Evolutionary conservation across 2,797 vertebrate species (phyloP).

Genomic region (Molossus alvarezi): DNA sequence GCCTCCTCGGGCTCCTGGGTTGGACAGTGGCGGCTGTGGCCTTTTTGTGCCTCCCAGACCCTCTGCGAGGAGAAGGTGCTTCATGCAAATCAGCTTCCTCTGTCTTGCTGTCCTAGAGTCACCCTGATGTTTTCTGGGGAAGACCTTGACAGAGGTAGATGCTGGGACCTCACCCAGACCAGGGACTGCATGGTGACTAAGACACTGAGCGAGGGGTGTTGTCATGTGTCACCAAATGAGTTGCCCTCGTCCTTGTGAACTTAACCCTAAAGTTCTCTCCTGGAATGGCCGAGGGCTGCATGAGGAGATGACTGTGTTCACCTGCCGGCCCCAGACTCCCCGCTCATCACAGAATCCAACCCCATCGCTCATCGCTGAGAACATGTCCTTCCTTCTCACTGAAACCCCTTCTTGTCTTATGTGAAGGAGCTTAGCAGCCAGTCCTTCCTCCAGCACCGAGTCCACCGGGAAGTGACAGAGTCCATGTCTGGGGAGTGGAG

Average conservation of each 20-base stretch:
- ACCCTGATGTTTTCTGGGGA: neutral
- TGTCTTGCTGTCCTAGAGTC: neutral
- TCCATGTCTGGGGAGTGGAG: fast-evolving
- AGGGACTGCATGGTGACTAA: fast-evolving
- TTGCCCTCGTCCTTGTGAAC: neutral
- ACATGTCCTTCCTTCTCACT: neutral
- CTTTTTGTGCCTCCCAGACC: neutral
- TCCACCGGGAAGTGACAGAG: neutral
- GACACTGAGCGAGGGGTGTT: fast-evolving
- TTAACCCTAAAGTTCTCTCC: neutral
- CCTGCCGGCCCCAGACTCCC: no score
- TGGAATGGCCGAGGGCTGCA: no score
- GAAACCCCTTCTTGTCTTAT: no score
- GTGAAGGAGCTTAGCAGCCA: fast-evolving
- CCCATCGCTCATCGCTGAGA: no score
- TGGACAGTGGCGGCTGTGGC: no score
- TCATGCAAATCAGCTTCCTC: neutral
- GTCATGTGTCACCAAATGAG: neutral
- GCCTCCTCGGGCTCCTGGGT: neutral
- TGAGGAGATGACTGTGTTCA: neutral
- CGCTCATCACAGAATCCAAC: no score
- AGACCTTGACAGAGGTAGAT: neutral
- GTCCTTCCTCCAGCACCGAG: neutral
- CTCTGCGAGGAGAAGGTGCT: neutral
- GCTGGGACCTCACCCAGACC: neutral